Evolutionary conservation across 2,888 invertebrate genomes (phyloP), one percentile per base, ranked within the genome.

Genomic region (Melanotus villosus): DNA sequence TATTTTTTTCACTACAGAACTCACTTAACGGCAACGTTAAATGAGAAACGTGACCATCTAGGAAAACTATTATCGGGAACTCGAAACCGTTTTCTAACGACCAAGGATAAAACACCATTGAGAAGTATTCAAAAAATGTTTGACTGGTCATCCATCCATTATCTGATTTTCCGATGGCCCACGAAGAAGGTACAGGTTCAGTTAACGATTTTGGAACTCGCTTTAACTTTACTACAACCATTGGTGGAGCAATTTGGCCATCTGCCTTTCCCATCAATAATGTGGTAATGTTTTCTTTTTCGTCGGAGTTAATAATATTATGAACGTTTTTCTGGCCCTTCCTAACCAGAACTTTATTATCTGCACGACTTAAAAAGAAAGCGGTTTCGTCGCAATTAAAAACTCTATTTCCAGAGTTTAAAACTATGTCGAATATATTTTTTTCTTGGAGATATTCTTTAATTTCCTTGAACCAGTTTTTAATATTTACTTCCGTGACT

Each of bases 151-250:
- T n/a, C n/a, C n/a, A n/a, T n/a, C n/a, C n/a, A n/a, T n/a, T n/a
- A n/a, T n/a, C n/a, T n/a, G n/a, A n/a, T n/a, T 26, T 32, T 60
- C 19, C 36, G 45, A 32, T 36, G 47, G 45, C 18, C 21, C 45
- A 4, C 7, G 18, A 45, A 9, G 7, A 18, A 26, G 57, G 45
- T 30, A 45, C 52, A 23, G 3, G 80, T 79, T 1, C 78, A 79
- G 58, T 74, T 77, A 32, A 79, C 80, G 23, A 79, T 69, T 41
- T 73, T 73, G 80, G 79, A 81, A 14, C 67, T 73, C 57, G 69
- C 54, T 52, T 77, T 75, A 34, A 77, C 66, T 32, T 64, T 74
- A 75, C 78, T 23, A 81, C 65, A 14, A 80, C 59, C 75, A 80
- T 76, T 16, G 78, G 75, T 36, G 79, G 78, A 21, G 76, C 76